Percentiles rank a stretch among this genome's conserved stretches.
These are phyloP conservation scores for Morus bassanus DNA, from an alignment of 2,797 vertebrate species.

Conservation along the genomic window DNA sequence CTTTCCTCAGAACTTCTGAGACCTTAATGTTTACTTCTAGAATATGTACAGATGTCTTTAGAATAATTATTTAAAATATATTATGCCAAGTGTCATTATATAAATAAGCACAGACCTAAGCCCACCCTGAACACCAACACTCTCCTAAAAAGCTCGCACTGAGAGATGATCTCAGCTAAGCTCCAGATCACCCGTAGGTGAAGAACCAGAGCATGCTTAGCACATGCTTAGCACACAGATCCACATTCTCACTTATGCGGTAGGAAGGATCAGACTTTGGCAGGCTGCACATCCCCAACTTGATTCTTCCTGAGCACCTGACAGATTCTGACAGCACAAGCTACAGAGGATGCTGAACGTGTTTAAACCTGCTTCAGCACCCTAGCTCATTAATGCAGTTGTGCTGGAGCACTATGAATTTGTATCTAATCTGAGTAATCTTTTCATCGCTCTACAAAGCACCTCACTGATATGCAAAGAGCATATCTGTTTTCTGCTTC, in stretches of 20 bases:
- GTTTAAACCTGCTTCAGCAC: background rate
- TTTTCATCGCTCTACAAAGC: background rate
- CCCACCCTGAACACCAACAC: background rate
- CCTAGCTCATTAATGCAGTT: background rate
- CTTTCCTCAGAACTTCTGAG: background rate
- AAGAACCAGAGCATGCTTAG: accelerated
- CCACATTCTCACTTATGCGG: background rate
- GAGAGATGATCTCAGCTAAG: background rate
- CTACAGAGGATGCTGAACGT: accelerated
- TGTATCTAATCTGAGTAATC: background rate
- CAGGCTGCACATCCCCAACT: background rate
- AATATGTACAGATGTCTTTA: background rate
- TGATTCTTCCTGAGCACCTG: background rate
- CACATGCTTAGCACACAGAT: background rate
- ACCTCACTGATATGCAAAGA: background rate
- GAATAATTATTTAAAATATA: background rate
- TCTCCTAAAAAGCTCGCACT: background rate
- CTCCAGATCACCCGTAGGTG: background rate
- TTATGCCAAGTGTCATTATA: background rate
- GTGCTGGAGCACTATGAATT: background rate
- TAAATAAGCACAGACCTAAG: background rate
- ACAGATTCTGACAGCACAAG: background rate
- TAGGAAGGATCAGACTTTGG: background rate
- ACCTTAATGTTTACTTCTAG: background rate
- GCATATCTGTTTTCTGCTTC: background rate